phyloP scores from a whole-genome alignment of 2,888 invertebrate species.

The Rhingia rostrata region DNA sequence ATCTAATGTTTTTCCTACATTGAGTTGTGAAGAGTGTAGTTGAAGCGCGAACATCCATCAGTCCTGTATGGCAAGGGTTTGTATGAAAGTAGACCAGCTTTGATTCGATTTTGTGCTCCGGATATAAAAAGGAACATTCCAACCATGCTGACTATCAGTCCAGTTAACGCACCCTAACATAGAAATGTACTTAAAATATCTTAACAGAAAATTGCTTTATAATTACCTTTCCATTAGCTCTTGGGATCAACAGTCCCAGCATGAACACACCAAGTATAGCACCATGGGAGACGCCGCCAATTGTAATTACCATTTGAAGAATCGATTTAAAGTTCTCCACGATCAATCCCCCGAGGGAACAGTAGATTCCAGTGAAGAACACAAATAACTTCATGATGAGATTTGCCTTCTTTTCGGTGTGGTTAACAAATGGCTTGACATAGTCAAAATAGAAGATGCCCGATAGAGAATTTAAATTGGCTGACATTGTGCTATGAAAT shows the following conservation, averaged over 20 bases:
- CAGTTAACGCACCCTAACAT: constrained; percentile 78
- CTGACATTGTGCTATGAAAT: constrained; percentile 83
- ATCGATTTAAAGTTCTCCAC: constrained; percentile 82
- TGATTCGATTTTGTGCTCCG: constrained; percentile 76
- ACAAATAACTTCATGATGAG: constrained; percentile 82
- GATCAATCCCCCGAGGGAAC: constrained; percentile 84
- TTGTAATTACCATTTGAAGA: constrained; percentile 82
- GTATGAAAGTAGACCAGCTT: constrained; percentile 77
- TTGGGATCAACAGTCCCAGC: constrained; percentile 86
- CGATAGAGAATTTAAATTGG: constrained; percentile 83
- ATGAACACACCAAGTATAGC: constrained; percentile 87
- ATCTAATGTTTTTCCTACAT: constrained; percentile 3
- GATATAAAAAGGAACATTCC: constrained; percentile 77
- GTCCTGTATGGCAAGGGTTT: constrained; percentile 75
- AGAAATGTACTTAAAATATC: not conserved
- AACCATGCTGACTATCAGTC: constrained; percentile 77
- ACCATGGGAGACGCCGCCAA: constrained; percentile 83
- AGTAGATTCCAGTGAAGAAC: constrained; percentile 83
- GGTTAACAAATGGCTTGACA: constrained; percentile 79
- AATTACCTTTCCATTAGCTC: constrained; percentile 82
- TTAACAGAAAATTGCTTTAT: not conserved
- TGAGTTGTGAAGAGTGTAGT: constrained; percentile 64
- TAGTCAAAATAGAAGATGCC: constrained; percentile 84
- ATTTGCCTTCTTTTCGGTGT: constrained; percentile 81
- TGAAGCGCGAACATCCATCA: constrained; percentile 77